phyloP scores from a whole-genome alignment of 2,797 vertebrate species.

The Gallinago solitaria region DNA sequence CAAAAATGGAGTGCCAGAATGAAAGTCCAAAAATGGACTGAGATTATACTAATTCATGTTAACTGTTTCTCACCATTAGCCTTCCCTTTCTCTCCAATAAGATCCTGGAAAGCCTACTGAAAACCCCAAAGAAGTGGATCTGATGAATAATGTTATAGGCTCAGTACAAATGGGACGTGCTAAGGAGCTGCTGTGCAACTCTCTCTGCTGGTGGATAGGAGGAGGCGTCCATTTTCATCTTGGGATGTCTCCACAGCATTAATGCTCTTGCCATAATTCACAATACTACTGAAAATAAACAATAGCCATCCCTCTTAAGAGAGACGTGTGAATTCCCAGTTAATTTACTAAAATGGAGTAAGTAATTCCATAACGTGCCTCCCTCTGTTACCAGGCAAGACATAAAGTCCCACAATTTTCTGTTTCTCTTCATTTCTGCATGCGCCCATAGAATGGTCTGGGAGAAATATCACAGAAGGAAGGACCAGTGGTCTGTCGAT shows the following conservation, averaged over 20 bases:
- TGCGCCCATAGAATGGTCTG: neutral
- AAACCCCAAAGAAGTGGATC: neutral
- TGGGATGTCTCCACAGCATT: too few relatives aligned
- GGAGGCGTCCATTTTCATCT: too few relatives aligned
- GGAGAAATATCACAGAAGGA: neutral
- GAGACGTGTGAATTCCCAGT: neutral
- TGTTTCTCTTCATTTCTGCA: neutral
- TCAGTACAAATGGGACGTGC: neutral
- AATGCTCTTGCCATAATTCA: neutral
- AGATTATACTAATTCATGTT: neutral
- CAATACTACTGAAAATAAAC: neutral
- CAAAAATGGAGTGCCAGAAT: neutral
- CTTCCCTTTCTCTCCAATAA: neutral
- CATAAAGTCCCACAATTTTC: neutral
- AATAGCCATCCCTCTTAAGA: neutral
- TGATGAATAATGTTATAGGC: neutral
- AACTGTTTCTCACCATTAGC: neutral
- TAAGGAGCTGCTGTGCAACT: neutral
- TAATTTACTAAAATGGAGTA: neutral
- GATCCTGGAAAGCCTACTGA: neutral
- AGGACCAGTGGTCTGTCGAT: neutral
- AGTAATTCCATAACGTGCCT: neutral
- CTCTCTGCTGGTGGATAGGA: neutral
- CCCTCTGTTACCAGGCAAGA: neutral
- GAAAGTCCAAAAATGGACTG: neutral